phyloP scores from a whole-genome alignment of 2,888 invertebrate genomes.

The Ecliptopera silaceata region DNA sequence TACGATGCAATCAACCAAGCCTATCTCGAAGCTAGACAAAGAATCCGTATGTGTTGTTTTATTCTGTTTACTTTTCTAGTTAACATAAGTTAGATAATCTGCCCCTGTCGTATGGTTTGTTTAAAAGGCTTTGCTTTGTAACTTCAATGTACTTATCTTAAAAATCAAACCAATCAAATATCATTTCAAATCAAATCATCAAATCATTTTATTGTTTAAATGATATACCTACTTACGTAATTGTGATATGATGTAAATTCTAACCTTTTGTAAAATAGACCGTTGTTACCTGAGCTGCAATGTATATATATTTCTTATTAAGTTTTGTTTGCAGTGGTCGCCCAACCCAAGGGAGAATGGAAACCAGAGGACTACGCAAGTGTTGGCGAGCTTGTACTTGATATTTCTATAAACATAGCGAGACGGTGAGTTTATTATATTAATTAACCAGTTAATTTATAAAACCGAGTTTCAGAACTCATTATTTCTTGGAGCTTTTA shows the following conservation, averaged over 20 bases:
- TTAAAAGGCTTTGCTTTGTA: too few relatives aligned
- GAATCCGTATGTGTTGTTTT: constrained; percentile 87
- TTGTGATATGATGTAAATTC: too few relatives aligned
- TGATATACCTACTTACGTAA: too few relatives aligned
- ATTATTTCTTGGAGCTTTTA: neutral
- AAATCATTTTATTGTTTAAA: too few relatives aligned
- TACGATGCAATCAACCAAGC: constrained; percentile 95
- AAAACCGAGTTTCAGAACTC: neutral
- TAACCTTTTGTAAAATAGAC: too few relatives aligned
- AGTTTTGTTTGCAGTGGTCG: constrained; percentile 85
- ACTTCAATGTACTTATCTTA: too few relatives aligned
- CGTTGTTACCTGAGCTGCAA: too few relatives aligned
- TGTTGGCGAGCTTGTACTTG: constrained; percentile 92
- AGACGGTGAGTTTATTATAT: constrained; percentile 92
- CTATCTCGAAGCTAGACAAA: constrained; percentile 92
- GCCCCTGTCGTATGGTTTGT: too few relatives aligned
- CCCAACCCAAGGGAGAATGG: constrained; percentile 92
- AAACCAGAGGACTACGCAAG: constrained; percentile 93
- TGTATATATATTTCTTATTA: neutral
- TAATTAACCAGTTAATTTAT: neutral
- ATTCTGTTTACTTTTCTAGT: neutral
- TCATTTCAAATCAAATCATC: too few relatives aligned
- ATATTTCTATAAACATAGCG: constrained; percentile 92
- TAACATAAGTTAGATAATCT: neutral
- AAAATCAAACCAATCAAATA: too few relatives aligned